A percentile compares a stretch with the other conserved stretches of the same genome.
Evolutionary conservation across 2,113 vertebrate genomes (phyloP).

Genomic region (Dicentrarchus labrax): DNA sequence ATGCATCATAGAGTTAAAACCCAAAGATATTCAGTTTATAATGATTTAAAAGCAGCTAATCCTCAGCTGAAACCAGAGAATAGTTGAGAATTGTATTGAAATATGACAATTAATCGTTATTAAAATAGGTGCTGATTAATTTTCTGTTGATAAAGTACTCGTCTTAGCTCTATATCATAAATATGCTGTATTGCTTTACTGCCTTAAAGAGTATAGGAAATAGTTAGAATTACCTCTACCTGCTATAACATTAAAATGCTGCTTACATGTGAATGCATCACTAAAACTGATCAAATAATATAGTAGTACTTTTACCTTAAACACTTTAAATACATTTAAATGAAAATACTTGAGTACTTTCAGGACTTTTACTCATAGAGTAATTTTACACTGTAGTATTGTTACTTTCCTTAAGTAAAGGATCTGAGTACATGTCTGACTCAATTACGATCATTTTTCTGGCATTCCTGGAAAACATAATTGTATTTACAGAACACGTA

Average conservation of each 20-base stretch:
- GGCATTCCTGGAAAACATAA: background rate
- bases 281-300: background rate
- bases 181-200: background rate
- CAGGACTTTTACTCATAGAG: background rate
- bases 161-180: background rate
- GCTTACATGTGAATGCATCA: background rate
- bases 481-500: conserved; percentile 11
- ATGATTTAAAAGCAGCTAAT: background rate
- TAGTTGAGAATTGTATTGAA: too few relatives aligned
- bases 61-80: background rate
- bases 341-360: background rate
- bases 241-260: background rate
- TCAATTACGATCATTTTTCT: background rate
- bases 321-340: background rate
- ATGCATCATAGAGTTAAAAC: background rate
- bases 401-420: background rate
- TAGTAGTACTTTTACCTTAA: background rate
- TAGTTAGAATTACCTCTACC: background rate
- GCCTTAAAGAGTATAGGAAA: background rate
- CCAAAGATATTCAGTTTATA: background rate
- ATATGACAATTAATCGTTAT: too few relatives aligned
- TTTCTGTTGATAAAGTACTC: background rate
- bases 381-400: background rate
- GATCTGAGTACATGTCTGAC: background rate
- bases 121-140: background rate